These are phyloP conservation scores for Pipistrellus kuhlii DNA, from an alignment of 2,797 vertebrate species.

Conservation along the genomic window DNA sequence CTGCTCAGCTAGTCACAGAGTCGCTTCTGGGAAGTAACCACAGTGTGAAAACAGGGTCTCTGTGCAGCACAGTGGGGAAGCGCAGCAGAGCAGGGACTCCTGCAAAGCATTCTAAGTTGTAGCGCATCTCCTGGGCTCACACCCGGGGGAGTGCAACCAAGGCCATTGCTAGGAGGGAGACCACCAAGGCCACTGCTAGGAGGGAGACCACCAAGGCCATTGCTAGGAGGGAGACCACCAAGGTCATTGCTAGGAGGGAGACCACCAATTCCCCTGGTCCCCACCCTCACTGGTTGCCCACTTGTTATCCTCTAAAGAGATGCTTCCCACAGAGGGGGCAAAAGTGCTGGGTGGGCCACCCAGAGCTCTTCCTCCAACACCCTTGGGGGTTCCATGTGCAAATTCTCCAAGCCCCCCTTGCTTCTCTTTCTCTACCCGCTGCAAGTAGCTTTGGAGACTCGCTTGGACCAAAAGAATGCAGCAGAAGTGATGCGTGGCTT, in stretches of 20 bases:
- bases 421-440: background rate
- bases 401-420: background rate
- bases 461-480: background rate
- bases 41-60: background rate
- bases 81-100: background rate
- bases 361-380: background rate
- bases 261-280: no score
- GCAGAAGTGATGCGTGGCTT: background rate
- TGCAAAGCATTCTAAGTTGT: background rate
- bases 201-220: background rate
- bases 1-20: background rate
- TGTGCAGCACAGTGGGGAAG: background rate
- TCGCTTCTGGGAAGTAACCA: background rate
- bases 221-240: background rate
- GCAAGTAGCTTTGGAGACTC: background rate
- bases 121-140: background rate
- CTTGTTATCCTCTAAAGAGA: background rate
- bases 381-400: background rate
- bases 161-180: background rate
- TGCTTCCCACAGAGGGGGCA: background rate
- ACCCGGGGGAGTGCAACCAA: no score
- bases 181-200: background rate
- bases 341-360: background rate
- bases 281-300: accelerated
- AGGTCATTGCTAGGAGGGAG: background rate